Evolutionary conservation across 2,797 vertebrate species (phyloP), one percentile per base, ranked within the genome.

Genomic region (Coilia nasus): DNA sequence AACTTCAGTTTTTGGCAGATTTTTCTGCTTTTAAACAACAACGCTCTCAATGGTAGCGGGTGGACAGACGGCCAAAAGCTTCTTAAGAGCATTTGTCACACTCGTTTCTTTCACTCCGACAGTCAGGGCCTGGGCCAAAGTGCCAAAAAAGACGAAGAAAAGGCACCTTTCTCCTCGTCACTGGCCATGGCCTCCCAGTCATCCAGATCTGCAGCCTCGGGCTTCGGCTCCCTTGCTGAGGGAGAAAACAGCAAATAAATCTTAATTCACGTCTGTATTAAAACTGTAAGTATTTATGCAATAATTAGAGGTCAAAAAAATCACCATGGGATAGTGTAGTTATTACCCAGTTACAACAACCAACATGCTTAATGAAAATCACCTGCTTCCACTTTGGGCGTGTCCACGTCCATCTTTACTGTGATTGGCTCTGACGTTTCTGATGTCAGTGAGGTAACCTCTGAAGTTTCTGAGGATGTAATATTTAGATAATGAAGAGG

Each of bases 171-270:
- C 81, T 97, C 96, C 88, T 97, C 96, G 90, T 97, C 97, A 83
- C 96, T 97, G 89, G 94, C 94, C 94, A 97, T 97, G 71, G 96
- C 96, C 92, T 97, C 97, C 97, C 97, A 97, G 87, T 97, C 96
- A 91, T 97, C 97, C 86, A 97, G 88, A 82, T 95, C 96, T 0
- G 64, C 90, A 85, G 94, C 93, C 71, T 96, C 96, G 0, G 89
- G 84, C 81, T 96, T 96, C 78, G 95, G 94, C 64, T 96, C 95
- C 23, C 94, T 94, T 88, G 94, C 96, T 95, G 86, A 0, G 17
- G 0, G 21, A 64, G 83, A 35, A 2, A 78, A 41, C 71, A 78
- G 12, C 64, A 44, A 41, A 17, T 10, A n/a, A 25, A 64, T 23
- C 2, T 64, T 41, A 44, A 35, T 41, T 10, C 60, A 23, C 6